phyloP scores from a whole-genome alignment of 2,113 vertebrate genomes.

The Melanocharis versteri region DNA sequence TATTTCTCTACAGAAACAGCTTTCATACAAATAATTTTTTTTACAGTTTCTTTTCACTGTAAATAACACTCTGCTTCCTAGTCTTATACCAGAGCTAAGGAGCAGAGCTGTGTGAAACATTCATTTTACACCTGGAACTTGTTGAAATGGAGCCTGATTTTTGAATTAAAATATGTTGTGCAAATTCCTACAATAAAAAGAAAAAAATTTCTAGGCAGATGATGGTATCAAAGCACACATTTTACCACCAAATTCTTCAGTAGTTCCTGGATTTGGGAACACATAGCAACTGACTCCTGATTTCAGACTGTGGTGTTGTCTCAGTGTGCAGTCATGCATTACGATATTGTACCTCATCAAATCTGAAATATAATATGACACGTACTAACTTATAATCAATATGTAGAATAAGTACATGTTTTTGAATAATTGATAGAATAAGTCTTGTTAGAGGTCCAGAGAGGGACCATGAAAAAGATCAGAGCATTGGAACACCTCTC shows the following conservation, averaged over 20 bases:
- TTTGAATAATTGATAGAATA: neutral
- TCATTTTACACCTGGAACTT: neutral
- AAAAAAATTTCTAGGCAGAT: neutral
- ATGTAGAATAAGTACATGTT: neutral
- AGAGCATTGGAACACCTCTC: neutral
- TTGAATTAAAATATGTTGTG: neutral
- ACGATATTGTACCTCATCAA: neutral
- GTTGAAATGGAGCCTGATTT: neutral
- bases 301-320: neutral
- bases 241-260: neutral
- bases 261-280: neutral
- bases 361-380: neutral
- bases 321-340: fast-evolving
- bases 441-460: neutral
- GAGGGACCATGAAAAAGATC: neutral
- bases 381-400: neutral
- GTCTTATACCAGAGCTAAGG: neutral
- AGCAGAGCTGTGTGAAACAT: neutral
- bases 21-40: neutral
- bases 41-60: neutral
- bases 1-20: neutral
- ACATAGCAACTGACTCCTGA: neutral
- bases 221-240: neutral
- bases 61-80: neutral
- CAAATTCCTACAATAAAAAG: neutral